Evolutionary conservation across 2,113 vertebrate genomes (phyloP).

Genomic region (Silurus meridionalis): DNA sequence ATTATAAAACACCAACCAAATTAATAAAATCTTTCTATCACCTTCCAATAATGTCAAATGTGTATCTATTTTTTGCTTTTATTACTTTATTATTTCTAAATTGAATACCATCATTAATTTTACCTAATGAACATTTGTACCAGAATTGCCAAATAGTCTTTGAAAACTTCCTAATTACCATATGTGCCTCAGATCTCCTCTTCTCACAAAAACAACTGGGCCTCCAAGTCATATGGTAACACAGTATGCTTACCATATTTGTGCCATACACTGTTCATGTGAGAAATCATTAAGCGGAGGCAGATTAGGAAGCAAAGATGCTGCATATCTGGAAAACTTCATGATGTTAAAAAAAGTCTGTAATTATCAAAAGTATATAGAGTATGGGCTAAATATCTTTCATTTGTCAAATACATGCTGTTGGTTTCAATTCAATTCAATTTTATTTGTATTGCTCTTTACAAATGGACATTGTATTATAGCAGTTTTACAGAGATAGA

Average conservation of each 20-base stretch:
- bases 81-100: background rate
- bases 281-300: background rate
- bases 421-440: too few species aligned
- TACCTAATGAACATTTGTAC: background rate
- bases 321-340: background rate
- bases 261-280: background rate
- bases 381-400: too few species aligned
- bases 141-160: background rate
- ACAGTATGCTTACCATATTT: background rate
- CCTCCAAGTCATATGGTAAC: background rate
- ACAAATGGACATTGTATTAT: too few species aligned
- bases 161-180: background rate
- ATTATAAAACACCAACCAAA: too few species aligned
- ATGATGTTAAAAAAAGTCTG: too few species aligned
- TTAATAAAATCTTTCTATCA: background rate
- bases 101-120: background rate
- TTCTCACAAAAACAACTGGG: background rate
- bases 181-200: background rate
- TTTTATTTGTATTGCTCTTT: too few species aligned
- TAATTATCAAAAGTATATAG: too few species aligned
- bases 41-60: background rate
- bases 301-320: background rate
- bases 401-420: too few species aligned
- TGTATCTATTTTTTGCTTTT: background rate
- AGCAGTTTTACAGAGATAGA: too few species aligned